Conservation (phyloP, 1,140 invertebrate genomes). For the Pseudachorutes palmiensis region DNA sequence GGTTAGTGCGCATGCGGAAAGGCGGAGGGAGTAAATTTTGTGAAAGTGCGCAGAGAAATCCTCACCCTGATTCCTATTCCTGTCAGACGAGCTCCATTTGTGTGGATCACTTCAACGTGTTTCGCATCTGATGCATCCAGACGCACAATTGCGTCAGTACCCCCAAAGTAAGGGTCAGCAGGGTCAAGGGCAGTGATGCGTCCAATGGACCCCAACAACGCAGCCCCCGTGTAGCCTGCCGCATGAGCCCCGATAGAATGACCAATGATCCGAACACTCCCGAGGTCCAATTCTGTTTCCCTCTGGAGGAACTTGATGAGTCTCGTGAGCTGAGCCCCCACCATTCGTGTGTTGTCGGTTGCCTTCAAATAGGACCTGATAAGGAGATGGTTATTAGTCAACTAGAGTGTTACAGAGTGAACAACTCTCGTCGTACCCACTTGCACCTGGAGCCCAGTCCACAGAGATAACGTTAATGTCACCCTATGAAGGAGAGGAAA, state of each 20-base stretch:
- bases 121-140: conserved; percentile 46
- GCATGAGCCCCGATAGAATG: conserved; percentile 30
- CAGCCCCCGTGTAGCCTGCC: conserved; percentile 24
- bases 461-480: conserved; percentile 40
- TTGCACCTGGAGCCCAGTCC: conserved; percentile 41
- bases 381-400: not conserved
- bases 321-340: conserved; percentile 39
- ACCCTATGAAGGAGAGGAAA: conserved; percentile 34
- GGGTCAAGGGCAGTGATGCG: conserved; percentile 47
- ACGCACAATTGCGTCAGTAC: conserved; percentile 43
- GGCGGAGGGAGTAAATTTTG: too few relatives aligned
- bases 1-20: too few relatives aligned
- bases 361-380: conserved; percentile 40
- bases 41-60: too few relatives aligned
- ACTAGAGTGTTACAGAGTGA: not conserved
- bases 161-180: conserved; percentile 49
- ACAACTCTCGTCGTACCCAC: too few relatives aligned
- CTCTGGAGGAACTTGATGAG: conserved; percentile 36
- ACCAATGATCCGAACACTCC: conserved; percentile 21
- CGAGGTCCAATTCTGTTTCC: conserved; percentile 19
- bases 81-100: conserved; percentile 40
- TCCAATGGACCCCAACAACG: conserved; percentile 7
- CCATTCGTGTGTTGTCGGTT: conserved; percentile 40
- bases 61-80: conserved; percentile 21
- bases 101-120: conserved; percentile 47